Evolutionary conservation across 2,113 vertebrate genomes (phyloP), one percentile per base, ranked within the genome.

Genomic region (Etia nguti): DNA sequence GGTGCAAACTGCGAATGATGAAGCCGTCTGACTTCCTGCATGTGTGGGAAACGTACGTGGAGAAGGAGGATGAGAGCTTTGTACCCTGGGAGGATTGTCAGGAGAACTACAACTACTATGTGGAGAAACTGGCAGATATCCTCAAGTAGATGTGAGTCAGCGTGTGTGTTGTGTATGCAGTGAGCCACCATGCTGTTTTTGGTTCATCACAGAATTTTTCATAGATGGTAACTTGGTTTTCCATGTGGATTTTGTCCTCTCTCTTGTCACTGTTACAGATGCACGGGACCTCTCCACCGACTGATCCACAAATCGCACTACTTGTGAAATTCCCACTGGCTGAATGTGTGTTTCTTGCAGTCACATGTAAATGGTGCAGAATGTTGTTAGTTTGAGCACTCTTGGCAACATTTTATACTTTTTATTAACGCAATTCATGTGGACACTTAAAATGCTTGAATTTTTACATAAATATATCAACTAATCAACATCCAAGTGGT

Each of bases 71-170:
- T 13, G 92, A 98, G 92, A 92, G 86, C 68, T 99, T 99, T 52
- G 89, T 95, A 80, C 97, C 98, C 4, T 99, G 98, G 98, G 98
- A 98, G 89, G 98, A 99, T 94, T 97, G 98, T 95, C 97, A 98
- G 95, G 98, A 99, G 56, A 99, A 97, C 95, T 98, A 97, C 57
- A 90, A 93, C 7, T 98, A 98, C 89, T 99, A 99, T 0, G 95
- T 97, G 85, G 98, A 98, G 81, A 99, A 97, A 95, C 13, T 99
- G 94, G 90, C 96, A 0, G 97, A 98, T 80, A 97, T 99, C 92
- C 94, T 99, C 57, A 97, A 96, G 13, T 96, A 97, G 94, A 90
- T 48, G 90, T 91, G 56, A 87, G 88, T 87, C 11, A 73, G 29
- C 29, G 22, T 41, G 15, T 48, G 24, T 36, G 34, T 38, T 60